Evolutionary conservation across 2,113 vertebrate species (phyloP).

Genomic region (Saccopteryx leptura): DNA sequence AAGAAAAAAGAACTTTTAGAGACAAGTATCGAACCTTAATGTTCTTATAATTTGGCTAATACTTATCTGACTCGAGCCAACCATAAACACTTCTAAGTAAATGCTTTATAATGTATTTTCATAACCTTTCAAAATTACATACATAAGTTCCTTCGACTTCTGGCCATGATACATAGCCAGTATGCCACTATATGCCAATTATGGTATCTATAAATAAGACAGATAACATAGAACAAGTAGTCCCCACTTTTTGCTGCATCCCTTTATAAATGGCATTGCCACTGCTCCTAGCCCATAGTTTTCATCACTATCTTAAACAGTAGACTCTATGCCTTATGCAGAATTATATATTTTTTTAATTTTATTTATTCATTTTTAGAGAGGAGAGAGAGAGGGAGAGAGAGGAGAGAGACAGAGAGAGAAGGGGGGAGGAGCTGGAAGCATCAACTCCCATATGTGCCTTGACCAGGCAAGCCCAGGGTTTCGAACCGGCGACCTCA

Average conservation of each 20-base stretch:
- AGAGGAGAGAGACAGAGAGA: too few species aligned
- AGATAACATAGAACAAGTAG: background rate
- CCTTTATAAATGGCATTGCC: background rate
- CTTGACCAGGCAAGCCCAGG: too few species aligned
- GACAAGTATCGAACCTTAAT: constrained; percentile 2
- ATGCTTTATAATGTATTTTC: constrained; percentile 64
- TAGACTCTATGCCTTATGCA: background rate
- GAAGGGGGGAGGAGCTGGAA: too few species aligned
- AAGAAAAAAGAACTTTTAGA: background rate
- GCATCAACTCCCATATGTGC: too few species aligned
- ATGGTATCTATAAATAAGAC: background rate
- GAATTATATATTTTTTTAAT: background rate
- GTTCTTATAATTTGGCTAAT: constrained; percentile 43
- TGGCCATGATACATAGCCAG: background rate
- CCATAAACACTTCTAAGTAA: constrained; percentile 55
- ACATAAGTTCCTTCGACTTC: constrained; percentile 40
- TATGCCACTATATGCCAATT: background rate
- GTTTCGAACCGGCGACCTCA: too few species aligned
- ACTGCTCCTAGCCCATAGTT: background rate
- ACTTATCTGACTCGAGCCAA: constrained; percentile 44
- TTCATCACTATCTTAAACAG: background rate
- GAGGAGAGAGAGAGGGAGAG: too few species aligned
- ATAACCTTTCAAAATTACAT: constrained; percentile 31
- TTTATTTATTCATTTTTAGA: too few species aligned
- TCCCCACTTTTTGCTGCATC: background rate